phyloP scores from a whole-genome alignment of 1,140 invertebrate genomes.

The Helicoverpa armigera region DNA sequence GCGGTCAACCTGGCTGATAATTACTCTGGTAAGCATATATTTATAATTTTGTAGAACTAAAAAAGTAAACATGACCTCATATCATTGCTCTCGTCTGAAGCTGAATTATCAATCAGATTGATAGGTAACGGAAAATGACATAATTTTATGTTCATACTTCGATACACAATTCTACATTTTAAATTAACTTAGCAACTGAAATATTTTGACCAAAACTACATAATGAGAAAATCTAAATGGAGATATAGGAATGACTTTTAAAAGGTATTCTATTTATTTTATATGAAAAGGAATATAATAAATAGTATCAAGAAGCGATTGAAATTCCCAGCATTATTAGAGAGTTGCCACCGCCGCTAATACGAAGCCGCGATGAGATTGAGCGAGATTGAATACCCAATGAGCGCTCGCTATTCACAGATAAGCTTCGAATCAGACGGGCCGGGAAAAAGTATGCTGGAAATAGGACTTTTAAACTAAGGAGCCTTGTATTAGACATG shows the following conservation, averaged over 20 bases:
- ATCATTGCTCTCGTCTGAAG: too few relatives aligned
- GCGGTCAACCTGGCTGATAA: too few relatives aligned
- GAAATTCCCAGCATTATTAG: conserved; percentile 19
- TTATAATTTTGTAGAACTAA: too few relatives aligned
- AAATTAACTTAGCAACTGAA: too few relatives aligned
- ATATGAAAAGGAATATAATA: not conserved
- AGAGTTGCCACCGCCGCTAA: conserved; percentile 15
- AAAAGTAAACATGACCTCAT: too few relatives aligned
- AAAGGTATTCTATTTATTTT: not conserved
- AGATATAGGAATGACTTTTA: not conserved
- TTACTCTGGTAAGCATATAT: too few relatives aligned
- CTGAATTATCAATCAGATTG: too few relatives aligned
- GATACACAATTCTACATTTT: too few relatives aligned
- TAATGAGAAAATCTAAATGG: too few relatives aligned
- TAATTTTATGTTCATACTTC: too few relatives aligned
- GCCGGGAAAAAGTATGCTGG: not conserved
- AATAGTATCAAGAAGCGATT: not conserved
- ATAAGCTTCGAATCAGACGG: conserved; percentile 19
- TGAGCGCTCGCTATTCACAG: conserved; percentile 17
- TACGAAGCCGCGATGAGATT: conserved; percentile 18
- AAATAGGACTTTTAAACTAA: conserved; percentile 20
- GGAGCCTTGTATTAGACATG: not conserved
- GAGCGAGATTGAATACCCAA: conserved; percentile 28
- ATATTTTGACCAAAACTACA: too few relatives aligned
- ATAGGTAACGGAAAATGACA: too few relatives aligned